Evolutionary conservation across 2,113 vertebrate genomes (phyloP), one percentile per base, ranked within the genome.

Genomic region (Clarias batrachus): DNA sequence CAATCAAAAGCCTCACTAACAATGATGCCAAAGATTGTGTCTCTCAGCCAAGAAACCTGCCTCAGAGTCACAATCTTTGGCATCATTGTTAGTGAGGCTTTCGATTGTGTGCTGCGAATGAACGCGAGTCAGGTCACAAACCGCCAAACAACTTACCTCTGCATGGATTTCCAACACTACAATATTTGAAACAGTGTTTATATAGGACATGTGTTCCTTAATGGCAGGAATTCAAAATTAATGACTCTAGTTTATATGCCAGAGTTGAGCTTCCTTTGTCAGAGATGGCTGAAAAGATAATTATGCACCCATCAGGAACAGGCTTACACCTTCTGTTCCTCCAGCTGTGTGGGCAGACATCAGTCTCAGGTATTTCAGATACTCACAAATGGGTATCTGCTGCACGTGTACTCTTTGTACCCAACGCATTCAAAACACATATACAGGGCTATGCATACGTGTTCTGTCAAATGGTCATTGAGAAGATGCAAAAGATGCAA

Each of bases 271-370:
- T 19, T n/a, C 57, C 37, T 74, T 70, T 23, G 19, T 57, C n/a
- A 81, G 63, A 54, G 33, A 71, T 30, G 59, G 37, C 17, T 74
- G 77, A 60, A 82, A 59, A 73, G 17, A 57, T 27, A 82, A 82
- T 86, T 86, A 81, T 52, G 79, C 78, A 27, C 56, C 56, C 85
- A 81, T 73, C 78, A 60, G 65, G 30, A 81, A 80, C 78, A 81
- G 65, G 9, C n/a, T 86, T 60, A 14, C 68, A 30, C 68, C 79
- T 86, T 73, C 78, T 86, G 66, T 63, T 73, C 66, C 30, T 60
- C 54, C 76, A 66, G 48, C 48, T 81, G 85, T 68, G 85, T 71
- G 54, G 54, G 66, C 56, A 71, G 54, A 73, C 48, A 81, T 81
- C 54, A 52, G 62, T 79, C 21, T 86, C 23, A 41, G 54, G 66